Evolutionary conservation across 1,140 invertebrate species (phyloP), one percentile per base, ranked within the genome.

Genomic region (Arctopsyche grandis): DNA sequence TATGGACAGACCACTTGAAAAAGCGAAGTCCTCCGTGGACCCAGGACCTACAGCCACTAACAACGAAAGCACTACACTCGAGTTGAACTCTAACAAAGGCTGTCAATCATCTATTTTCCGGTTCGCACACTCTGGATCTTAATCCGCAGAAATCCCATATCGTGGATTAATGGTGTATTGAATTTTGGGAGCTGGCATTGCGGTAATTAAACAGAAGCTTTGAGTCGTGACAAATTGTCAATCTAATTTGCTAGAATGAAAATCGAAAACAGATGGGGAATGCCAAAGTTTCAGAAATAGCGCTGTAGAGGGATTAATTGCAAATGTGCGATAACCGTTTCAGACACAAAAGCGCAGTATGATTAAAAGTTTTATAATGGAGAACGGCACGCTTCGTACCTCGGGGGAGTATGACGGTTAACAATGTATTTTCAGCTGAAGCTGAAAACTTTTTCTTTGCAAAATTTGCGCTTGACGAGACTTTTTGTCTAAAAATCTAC

Each of bases 401-500:
- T 60, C 56, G 56, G 19, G 56, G 56, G n/a, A 21, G 16, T 60
- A 21, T 21, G 21, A 60, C 56, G 16, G 56, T 60, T 60, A 60
- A 60, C 56, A 60, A 60, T 60, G 56, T 60, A 60, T 60, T 60
- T 60, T 60, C 56, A 60, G 16, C 56, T 60, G 56, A 60, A 60
- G 9, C n/a, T 1, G 14, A 21, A 60, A 60, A 60, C 56, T 60
- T 60, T 60, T 60, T 16, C 29, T 38, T 38, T 38, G 29, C 7
- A 7, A 38, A 38, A 38, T 16, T 56, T 10, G 52, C 52, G 10
- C 52, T 56, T 56, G 52, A 21, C 14, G 19, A 56, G 19, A n/a
- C 14, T 1, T 1, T 56, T 48, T 48, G n/a, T 48, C 46, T 48
- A 9, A n/a, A n/a, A n/a, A n/a, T n/a, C n/a, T n/a, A n/a, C n/a